Percentiles rank a stretch among this genome's conserved stretches.
phyloP scores from a whole-genome alignment of 1,140 invertebrate genomes.

The Aphelinus atriplicis region DNA sequence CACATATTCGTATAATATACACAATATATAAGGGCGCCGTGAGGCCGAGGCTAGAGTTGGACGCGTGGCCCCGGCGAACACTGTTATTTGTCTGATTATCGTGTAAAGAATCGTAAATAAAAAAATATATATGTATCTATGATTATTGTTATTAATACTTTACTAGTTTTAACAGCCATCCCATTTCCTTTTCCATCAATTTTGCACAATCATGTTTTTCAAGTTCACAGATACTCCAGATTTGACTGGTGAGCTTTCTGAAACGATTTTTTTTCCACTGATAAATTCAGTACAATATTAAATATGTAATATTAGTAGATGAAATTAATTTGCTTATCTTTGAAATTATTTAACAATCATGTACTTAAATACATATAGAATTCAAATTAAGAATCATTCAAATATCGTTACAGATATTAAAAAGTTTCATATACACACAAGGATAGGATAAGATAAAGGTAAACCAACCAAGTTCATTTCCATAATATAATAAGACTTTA shows the following conservation, averaged over 20 bases:
- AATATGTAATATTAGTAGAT: too few relatives aligned
- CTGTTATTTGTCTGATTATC: slow-evolving; percentile 62
- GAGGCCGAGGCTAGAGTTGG: slow-evolving; percentile 12
- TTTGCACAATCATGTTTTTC: too few relatives aligned
- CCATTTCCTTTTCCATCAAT: too few relatives aligned
- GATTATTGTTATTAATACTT: slow-evolving; percentile 11
- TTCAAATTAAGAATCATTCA: too few relatives aligned
- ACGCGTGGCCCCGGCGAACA: slow-evolving; percentile 49
- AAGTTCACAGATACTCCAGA: too few relatives aligned
- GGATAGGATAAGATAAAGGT: slow-evolving; percentile 3
- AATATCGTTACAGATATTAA: background rate
- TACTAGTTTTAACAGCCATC: too few relatives aligned
- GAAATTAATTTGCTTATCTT: too few relatives aligned
- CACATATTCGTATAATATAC: background rate
- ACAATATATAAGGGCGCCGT: background rate
- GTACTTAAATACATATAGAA: too few relatives aligned
- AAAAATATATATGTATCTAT: slow-evolving; percentile 50
- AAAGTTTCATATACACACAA: background rate
- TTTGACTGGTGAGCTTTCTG: too few relatives aligned
- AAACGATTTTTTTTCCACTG: too few relatives aligned
- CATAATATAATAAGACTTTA: slow-evolving; percentile 58
- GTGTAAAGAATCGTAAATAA: slow-evolving; percentile 59
- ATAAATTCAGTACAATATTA: too few relatives aligned
- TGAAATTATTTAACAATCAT: too few relatives aligned
- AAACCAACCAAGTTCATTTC: slow-evolving; percentile 23